Base-by-base conservation (phyloP, 2,797 vertebrate species). In the Tapirus indicus region DNA sequence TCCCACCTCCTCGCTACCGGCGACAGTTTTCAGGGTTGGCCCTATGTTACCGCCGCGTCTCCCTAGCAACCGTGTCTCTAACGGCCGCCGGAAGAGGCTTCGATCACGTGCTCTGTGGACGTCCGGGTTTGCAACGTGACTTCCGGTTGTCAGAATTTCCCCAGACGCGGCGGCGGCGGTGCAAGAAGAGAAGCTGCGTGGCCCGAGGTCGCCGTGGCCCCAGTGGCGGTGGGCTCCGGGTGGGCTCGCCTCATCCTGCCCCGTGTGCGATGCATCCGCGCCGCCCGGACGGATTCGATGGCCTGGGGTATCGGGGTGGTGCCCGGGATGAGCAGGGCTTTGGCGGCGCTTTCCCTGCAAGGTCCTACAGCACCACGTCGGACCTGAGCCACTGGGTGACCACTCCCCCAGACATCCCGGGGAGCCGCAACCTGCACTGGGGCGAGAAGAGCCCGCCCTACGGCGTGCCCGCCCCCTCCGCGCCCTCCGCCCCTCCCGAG, bases 271-370 rank as follows among this genome's bases (percentile, higher is more conserved):
- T 99, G 99, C 99, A 99, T 97, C 99, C 99, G 96, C 99, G 99
- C 94, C 99, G 99, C 93, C 99, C 99, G 5, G 99, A 99, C 12
- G 99, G 99, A 92, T 99, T 99, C 97, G 99, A 99, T 75, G 99
- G 99, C 75, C 97, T 99, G 96, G 99, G 99, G 95, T 99, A 99
- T 98, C 99, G 99, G 35, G 98, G 98, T 9, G 97, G 93, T 2
- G 91, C 82, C 32, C 95, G 97, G 23, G 98, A 99, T 88, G 99
- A 99, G 17, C 99, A 99, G 47, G 99, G 99, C 49, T 98, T 97
- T 25, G 98, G 99, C 29, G 98, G 98, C 49, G 96, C 98, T 9
- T 99, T 99, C 95, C 98, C 99, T 11, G 98, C 98, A 88, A 98
- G 99, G 98, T 98, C 99, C 96, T 99, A 99, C 89, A 98, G 99